These are phyloP conservation scores for Lutjanus campechanus DNA, from an alignment of 2,797 vertebrate species.

Conservation along the genomic window DNA sequence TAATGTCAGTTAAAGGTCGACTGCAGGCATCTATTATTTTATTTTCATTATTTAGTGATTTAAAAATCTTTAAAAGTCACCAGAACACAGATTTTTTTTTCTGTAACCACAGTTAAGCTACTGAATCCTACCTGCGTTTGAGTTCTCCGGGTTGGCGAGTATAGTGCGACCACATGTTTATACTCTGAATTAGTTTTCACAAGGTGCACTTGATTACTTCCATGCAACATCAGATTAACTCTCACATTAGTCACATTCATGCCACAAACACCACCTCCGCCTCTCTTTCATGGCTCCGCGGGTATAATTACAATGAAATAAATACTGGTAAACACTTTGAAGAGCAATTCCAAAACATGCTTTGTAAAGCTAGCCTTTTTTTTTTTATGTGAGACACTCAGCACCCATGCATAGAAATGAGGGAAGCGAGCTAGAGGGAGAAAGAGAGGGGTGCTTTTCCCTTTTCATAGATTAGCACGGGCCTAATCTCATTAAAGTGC, in stretches of 20 bases:
- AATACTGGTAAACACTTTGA: slow-evolving; percentile 80
- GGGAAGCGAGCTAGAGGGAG: slow-evolving; percentile 58
- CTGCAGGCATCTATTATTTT: too few relatives aligned
- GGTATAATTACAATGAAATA: slow-evolving; percentile 81
- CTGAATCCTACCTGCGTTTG: too few relatives aligned
- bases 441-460: slow-evolving; percentile 71
- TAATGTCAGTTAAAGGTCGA: too few relatives aligned
- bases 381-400: slow-evolving; percentile 68
- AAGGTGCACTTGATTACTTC: slow-evolving; percentile 29
- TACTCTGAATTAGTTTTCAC: slow-evolving; percentile 35
- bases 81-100: too few relatives aligned
- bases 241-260: slow-evolving; percentile 56
- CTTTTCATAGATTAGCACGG: slow-evolving; percentile 86
- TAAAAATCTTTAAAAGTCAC: too few relatives aligned
- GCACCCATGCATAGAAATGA: slow-evolving; percentile 77
- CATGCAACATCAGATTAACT: slow-evolving; percentile 53
- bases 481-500: slow-evolving; percentile 88
- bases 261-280: slow-evolving; percentile 52
- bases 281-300: slow-evolving; percentile 41
- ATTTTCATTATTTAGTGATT: too few relatives aligned
- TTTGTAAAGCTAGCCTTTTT: slow-evolving; percentile 76
- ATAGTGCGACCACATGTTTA: slow-evolving; percentile 28
- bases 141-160: too few relatives aligned
- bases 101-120: too few relatives aligned
- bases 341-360: slow-evolving; percentile 75